A percentile compares a stretch with the other conserved stretches of the same genome.
Evolutionary conservation across 2,888 invertebrate genomes (phyloP).

Genomic region (Alloplasta piceator): DNA sequence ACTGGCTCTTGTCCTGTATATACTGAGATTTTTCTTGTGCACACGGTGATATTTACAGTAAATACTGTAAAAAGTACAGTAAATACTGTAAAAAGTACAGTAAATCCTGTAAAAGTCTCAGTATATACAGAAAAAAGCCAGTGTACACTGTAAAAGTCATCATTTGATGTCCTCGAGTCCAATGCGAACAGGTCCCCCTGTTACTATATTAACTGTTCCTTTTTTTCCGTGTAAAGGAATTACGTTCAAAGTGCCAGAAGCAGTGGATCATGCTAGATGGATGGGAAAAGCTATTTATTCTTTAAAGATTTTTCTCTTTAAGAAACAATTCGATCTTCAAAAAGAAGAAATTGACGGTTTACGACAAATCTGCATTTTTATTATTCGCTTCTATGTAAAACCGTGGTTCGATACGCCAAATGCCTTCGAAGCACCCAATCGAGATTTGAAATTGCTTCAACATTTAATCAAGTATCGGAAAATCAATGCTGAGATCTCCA

Average conservation of each 20-base stretch:
- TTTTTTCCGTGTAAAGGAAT: too few species aligned
- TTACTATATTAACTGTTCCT: too few species aligned
- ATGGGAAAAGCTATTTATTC: slow-evolving; percentile 39
- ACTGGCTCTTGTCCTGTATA: too few species aligned
- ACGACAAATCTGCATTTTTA: slow-evolving; percentile 27
- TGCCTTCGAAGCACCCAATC: slow-evolving; percentile 27
- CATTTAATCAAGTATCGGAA: background rate
- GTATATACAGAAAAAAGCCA: too few species aligned
- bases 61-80: too few species aligned
- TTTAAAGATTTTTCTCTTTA: slow-evolving; percentile 46
- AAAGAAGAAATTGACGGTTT: slow-evolving; percentile 23
- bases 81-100: too few species aligned
- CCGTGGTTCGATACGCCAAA: slow-evolving; percentile 37
- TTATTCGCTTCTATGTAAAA: slow-evolving; percentile 33
- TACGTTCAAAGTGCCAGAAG: slow-evolving; percentile 18
- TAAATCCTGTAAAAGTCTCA: too few species aligned
- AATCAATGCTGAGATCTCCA: slow-evolving; percentile 8
- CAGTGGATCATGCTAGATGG: slow-evolving; percentile 34
- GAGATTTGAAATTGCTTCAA: slow-evolving; percentile 39
- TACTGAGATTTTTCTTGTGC: too few species aligned
- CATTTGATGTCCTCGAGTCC: too few species aligned
- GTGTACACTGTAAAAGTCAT: too few species aligned
- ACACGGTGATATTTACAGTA: too few species aligned
- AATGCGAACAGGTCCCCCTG: too few species aligned
- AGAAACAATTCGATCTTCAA: slow-evolving; percentile 28